phyloP scores from a whole-genome alignment of 2,888 invertebrate genomes.

The Apodemia duryi region DNA sequence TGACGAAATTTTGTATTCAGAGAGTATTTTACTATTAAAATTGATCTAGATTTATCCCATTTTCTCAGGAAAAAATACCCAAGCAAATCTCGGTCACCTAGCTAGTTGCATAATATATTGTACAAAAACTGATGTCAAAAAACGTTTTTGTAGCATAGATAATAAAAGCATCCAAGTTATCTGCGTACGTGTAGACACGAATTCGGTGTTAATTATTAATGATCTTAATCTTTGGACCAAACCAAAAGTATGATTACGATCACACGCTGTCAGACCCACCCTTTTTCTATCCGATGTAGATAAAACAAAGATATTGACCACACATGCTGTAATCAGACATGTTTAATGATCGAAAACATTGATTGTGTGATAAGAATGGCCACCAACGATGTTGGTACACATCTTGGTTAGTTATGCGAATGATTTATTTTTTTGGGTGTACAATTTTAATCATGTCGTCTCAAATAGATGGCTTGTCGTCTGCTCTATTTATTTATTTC shows the following conservation, averaged over 20 bases:
- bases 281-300: slow-evolving; percentile 44
- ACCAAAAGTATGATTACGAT: slow-evolving; percentile 31
- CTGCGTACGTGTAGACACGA: background rate
- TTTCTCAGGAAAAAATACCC: too few relatives aligned
- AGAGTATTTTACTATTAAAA: too few relatives aligned
- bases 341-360: slow-evolving; percentile 56
- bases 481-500: too few relatives aligned
- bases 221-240: slow-evolving; percentile 4
- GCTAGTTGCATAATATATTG: too few relatives aligned
- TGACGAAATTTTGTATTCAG: too few relatives aligned
- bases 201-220: slow-evolving; percentile 7
- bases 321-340: slow-evolving; percentile 48
- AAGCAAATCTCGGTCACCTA: too few relatives aligned
- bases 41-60: too few relatives aligned
- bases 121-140: too few relatives aligned
- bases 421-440: slow-evolving; percentile 4
- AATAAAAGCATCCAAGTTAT: too few relatives aligned
- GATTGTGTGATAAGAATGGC: slow-evolving; percentile 52
- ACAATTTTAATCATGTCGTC: too few relatives aligned
- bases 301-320: slow-evolving; percentile 48
- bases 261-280: slow-evolving; percentile 31
- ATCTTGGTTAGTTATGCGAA: background rate
- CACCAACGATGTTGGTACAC: slow-evolving; percentile 42
- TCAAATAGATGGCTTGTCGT: too few relatives aligned
- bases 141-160: too few relatives aligned